Conservation (phyloP, 1,140 invertebrate species). For the Zaprionus taronus region DNA sequence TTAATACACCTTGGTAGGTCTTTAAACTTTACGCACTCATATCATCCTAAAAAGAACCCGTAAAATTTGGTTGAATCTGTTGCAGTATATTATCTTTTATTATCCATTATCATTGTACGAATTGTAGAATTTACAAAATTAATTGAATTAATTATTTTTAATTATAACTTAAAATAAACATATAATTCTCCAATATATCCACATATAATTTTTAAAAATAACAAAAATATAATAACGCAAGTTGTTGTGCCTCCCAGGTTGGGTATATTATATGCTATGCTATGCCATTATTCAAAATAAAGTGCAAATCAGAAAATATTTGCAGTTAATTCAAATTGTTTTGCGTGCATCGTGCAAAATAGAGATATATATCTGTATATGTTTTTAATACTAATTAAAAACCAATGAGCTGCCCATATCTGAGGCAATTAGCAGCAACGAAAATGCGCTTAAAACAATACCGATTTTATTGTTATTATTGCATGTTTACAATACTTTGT, state of each 20-base stretch:
- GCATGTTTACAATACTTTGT: neutral
- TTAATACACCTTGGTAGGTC: too few relatives aligned
- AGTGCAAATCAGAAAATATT: neutral
- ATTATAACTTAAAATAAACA: neutral
- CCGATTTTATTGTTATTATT: constrained; percentile 5
- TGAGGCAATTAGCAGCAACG: neutral
- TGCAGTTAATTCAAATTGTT: neutral
- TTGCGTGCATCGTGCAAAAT: neutral
- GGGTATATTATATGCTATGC: neutral
- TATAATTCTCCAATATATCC: neutral
- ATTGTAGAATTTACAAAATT: neutral
- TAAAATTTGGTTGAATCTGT: too few relatives aligned
- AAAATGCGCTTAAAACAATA: neutral
- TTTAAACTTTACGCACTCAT: neutral
- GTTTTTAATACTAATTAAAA: constrained; percentile 13
- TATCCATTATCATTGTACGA: neutral
- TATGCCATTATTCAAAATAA: neutral
- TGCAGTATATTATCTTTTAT: neutral
- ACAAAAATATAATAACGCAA: neutral
- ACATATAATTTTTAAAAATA: neutral
- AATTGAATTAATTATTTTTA: neutral
- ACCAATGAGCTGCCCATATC: neutral
- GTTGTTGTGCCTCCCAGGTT: neutral
- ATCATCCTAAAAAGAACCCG: too few relatives aligned
- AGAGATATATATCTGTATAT: neutral